Conservation (phyloP, 1,140 invertebrate genomes). For the Calliopsis andreniformis region DNA sequence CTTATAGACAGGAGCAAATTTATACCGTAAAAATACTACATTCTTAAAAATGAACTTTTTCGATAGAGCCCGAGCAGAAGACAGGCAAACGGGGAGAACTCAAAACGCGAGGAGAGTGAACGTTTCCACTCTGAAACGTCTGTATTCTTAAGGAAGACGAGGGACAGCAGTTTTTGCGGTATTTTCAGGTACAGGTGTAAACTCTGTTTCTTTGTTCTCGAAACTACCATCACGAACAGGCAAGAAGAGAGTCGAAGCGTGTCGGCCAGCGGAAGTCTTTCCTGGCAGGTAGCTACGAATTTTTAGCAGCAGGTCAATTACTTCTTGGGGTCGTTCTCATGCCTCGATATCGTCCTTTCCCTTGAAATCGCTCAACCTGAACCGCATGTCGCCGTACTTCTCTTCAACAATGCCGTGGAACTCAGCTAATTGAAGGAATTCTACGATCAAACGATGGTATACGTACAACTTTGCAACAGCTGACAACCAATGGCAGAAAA, state of each 20-base stretch:
- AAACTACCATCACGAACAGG: conserved; percentile 35
- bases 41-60: too few relatives aligned
- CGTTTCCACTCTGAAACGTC: neutral
- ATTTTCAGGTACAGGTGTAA: conserved; percentile 32
- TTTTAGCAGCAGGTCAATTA: conserved; percentile 29
- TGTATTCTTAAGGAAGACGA: neutral
- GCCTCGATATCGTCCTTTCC: neutral
- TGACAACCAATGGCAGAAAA: too few relatives aligned
- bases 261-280: conserved; percentile 47
- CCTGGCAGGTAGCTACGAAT: conserved; percentile 44
- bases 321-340: neutral
- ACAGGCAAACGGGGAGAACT: too few relatives aligned
- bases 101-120: neutral
- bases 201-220: conserved; percentile 36
- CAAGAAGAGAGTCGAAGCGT: conserved; percentile 39
- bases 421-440: too few relatives aligned
- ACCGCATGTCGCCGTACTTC: too few relatives aligned
- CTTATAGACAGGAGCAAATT: too few relatives aligned
- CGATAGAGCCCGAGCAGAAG: too few relatives aligned
- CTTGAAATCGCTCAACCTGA: neutral
- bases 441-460: too few relatives aligned
- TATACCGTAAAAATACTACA: too few relatives aligned
- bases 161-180: conserved; percentile 4
- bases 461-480: too few relatives aligned
- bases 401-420: too few relatives aligned